Conservation (phyloP, 2,113 vertebrate genomes). For the Otus sunia region DNA sequence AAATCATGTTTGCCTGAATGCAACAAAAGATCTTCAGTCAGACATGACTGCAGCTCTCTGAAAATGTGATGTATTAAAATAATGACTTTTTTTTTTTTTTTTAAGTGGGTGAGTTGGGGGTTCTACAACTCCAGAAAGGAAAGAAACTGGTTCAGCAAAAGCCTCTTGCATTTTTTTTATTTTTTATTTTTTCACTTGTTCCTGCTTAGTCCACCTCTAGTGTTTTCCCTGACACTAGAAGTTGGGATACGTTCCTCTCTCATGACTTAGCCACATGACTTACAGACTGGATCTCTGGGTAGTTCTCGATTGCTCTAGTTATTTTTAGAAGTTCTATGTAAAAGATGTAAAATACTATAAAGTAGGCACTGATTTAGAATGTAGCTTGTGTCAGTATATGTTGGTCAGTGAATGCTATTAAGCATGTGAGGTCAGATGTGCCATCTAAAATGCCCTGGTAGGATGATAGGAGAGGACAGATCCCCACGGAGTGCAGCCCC, state of each 20-base stretch:
- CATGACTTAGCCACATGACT: not conserved
- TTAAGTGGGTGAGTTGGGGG: fast-evolving
- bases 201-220: not conserved
- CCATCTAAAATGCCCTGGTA: fast-evolving
- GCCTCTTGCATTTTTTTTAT: not conserved
- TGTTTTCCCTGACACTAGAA: not conserved
- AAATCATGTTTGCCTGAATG: not conserved
- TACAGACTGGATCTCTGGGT: fast-evolving
- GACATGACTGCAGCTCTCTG: not conserved
- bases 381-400: too few relatives aligned
- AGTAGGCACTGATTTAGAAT: not conserved
- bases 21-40: not conserved
- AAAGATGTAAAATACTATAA: not conserved
- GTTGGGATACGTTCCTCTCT: not conserved
- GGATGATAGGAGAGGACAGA: not conserved
- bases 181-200: not conserved
- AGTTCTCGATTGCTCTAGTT: not conserved
- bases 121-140: not conserved
- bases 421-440: not conserved
- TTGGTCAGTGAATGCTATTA: too few relatives aligned
- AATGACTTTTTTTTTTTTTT: not conserved
- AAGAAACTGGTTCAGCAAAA: not conserved
- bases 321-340: not conserved
- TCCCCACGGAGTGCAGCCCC: fast-evolving
- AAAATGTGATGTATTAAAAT: not conserved